phyloP scores from a whole-genome alignment of 2,113 vertebrate genomes.

The Elephantulus edwardii region DNA sequence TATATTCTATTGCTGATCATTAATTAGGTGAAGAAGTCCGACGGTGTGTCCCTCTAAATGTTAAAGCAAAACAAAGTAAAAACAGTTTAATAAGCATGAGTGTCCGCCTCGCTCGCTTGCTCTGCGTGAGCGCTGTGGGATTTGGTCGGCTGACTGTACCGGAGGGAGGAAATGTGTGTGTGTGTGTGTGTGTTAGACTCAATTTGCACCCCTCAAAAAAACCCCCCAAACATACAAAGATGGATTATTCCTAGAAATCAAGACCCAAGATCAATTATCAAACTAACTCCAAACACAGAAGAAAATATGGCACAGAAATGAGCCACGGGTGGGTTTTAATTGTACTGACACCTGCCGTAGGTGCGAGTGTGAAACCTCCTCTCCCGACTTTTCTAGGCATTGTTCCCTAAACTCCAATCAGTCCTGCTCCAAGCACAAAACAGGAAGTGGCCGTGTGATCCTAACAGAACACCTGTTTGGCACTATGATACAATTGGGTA shows the following conservation, averaged over 20 bases:
- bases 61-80: slow-evolving; percentile 55
- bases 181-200: background rate
- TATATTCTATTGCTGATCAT: slow-evolving; percentile 81
- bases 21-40: slow-evolving; percentile 77
- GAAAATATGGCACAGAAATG: slow-evolving; percentile 81
- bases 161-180: background rate
- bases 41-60: slow-evolving; percentile 51
- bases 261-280: background rate
- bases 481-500: slow-evolving; percentile 80
- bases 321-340: slow-evolving; percentile 66
- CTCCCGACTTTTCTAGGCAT: background rate
- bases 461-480: slow-evolving; percentile 81
- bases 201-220: background rate
- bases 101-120: slow-evolving; percentile 25
- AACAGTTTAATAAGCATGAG: background rate
- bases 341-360: slow-evolving; percentile 44
- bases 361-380: background rate
- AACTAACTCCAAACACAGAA: slow-evolving; percentile 50
- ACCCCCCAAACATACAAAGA: slow-evolving; percentile 20
- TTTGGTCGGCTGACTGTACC: background rate
- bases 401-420: slow-evolving; percentile 32
- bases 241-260: slow-evolving; percentile 60
- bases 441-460: slow-evolving; percentile 31
- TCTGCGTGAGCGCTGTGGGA: slow-evolving; percentile 32
- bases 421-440: slow-evolving; percentile 37